phyloP scores from a whole-genome alignment of 2,797 vertebrate genomes.

The Sebastes iracundus region DNA sequence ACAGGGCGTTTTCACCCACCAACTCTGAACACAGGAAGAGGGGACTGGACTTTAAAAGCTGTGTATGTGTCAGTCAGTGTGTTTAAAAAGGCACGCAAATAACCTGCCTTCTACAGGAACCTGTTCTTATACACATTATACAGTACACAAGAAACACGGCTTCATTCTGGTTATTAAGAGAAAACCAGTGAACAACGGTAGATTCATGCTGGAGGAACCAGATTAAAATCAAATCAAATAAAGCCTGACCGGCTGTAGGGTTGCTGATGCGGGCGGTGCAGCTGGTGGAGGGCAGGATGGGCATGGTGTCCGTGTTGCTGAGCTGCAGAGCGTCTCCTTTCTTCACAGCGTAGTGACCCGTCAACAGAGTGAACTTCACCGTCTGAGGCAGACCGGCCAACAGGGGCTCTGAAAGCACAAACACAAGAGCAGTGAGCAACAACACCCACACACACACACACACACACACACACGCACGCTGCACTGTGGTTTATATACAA shows the following conservation, averaged over 20 bases:
- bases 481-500: background rate
- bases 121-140: background rate
- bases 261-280: conserved; percentile 87
- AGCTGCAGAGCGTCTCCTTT: conserved; percentile 94
- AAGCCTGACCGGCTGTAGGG: conserved; percentile 84
- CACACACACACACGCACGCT: background rate
- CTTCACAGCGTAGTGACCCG: conserved; percentile 93
- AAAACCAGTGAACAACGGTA: background rate
- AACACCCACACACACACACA: background rate
- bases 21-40: conserved; percentile 78
- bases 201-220: background rate
- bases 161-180: background rate
- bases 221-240: background rate
- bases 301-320: conserved; percentile 92
- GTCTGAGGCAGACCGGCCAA: conserved; percentile 96
- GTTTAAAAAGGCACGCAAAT: background rate
- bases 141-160: background rate
- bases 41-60: background rate
- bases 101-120: background rate
- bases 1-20: conserved; percentile 82
- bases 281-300: conserved; percentile 84
- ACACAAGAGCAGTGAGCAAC: background rate
- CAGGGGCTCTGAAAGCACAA: conserved; percentile 86
- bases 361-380: conserved; percentile 93
- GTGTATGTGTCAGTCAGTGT: background rate